Evolutionary conservation across 2,113 vertebrate species (phyloP), one percentile per base, ranked within the genome.

Genomic region (Azemiops feae): DNA sequence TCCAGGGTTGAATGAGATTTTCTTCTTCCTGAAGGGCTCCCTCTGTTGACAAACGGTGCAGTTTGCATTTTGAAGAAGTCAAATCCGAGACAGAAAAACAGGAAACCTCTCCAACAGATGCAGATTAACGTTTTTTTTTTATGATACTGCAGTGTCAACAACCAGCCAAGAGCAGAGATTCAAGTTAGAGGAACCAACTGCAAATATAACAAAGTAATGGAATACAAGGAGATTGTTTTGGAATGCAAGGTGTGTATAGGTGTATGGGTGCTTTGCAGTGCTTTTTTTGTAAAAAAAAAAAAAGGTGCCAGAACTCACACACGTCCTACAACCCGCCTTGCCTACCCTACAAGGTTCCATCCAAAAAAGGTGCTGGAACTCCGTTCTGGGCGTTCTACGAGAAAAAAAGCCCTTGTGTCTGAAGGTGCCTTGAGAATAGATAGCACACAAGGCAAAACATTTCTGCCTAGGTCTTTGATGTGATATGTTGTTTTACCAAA

Each of bases 11-110:
- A 57, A 34, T 23, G 30, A 89, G 74, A 58, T 89, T 57, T 52
- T 93, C 90, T 89, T 57, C 58, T 93, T 64, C 1, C 69, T 55
- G 57, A 85, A 90, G 69, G 30, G 92, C 74, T 85, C 92, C 92
- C 92, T 93, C 92, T 93, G 25, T 93, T 60, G 92, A 90, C 88
- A 60, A 57, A 18, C 9, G 8, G 22, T 18, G 1, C 27, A 27
- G 58, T 90, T 60, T 10, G 45, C 92, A 90, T 58, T 45, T 52
- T 4, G 52, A 22, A 9, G 30, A 60, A 90, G 88, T 85, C 53
- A 85, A 39, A 92, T n/a, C 1, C 9, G 8, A 47, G 11, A 2
- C 47, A 34, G 34, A 53, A 0, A 34, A 5, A 39, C 18, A 11
- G 16, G 25, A 47, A 34, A 20, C 2, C 1, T 6, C 47, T 55